Evolutionary conservation across 2,888 invertebrate species (phyloP).

Genomic region (Pseudococcus jackbeardsleyi): DNA sequence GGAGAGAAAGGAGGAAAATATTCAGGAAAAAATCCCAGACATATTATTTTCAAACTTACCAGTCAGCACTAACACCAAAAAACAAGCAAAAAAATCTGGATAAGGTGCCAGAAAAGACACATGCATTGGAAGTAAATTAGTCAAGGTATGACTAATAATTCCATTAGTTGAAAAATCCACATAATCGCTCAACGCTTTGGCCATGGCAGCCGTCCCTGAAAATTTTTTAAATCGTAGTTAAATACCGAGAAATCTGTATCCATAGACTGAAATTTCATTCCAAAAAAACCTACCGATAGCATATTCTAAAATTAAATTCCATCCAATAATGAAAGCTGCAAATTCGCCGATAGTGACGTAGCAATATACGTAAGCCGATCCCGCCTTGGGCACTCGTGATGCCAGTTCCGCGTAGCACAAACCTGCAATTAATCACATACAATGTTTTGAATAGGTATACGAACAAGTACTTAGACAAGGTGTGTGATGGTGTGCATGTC

Average conservation of each 20-base stretch:
- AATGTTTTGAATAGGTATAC: background rate
- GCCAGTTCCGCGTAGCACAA: slow-evolving; percentile 88
- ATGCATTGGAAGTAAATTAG: slow-evolving; percentile 75
- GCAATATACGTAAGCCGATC: slow-evolving; percentile 88
- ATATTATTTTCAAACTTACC: slow-evolving; percentile 66
- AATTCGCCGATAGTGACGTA: slow-evolving; percentile 83
- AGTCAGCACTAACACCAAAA: slow-evolving; percentile 75
- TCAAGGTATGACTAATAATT: slow-evolving; percentile 74
- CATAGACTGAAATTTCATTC: no score
- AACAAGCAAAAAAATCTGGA: slow-evolving; percentile 80
- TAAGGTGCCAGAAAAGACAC: slow-evolving; percentile 77
- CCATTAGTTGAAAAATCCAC: slow-evolving; percentile 77
- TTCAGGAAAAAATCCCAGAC: no score
- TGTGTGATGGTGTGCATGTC: no score
- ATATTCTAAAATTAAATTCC: slow-evolving; percentile 92
- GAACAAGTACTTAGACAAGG: no score
- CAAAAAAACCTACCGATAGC: slow-evolving; percentile 78
- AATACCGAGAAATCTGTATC: no score
- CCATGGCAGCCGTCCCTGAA: slow-evolving; percentile 81
- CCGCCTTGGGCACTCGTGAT: slow-evolving; percentile 84
- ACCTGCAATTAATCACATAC: slow-evolving; percentile 70
- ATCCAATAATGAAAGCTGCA: slow-evolving; percentile 94
- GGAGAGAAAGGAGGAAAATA: no score
- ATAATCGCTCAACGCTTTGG: slow-evolving; percentile 81
- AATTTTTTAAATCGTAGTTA: background rate